phyloP scores from a whole-genome alignment of 2,113 vertebrate species.

The Connochaetes taurinus region DNA sequence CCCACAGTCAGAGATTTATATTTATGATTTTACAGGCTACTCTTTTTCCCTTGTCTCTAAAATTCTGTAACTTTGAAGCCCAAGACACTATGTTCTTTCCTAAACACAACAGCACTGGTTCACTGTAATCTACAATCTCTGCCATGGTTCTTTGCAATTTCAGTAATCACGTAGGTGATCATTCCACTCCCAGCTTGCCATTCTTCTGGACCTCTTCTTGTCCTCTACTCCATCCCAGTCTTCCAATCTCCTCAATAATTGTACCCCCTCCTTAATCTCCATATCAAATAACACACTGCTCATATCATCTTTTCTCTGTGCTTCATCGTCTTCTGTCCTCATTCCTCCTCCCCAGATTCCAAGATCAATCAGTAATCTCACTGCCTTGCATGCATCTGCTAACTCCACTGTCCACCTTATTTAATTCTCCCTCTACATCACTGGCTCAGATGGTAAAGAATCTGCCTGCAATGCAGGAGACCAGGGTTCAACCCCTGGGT shows the following conservation, averaged over 20 bases:
- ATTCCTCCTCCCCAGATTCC: neutral
- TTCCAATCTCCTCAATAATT: neutral
- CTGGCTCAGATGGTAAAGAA: neutral
- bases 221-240: neutral
- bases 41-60: neutral
- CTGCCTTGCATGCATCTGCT: neutral
- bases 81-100: neutral
- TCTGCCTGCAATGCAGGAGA: neutral
- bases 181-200: neutral
- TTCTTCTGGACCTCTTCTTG: neutral
- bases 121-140: neutral
- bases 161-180: neutral
- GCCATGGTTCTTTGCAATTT: neutral
- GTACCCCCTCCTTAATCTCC: neutral
- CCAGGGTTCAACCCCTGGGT: neutral
- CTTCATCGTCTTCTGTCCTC: neutral
- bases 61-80: neutral
- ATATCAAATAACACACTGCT: neutral
- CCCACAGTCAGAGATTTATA: neutral
- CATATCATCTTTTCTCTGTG: neutral
- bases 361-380: neutral
- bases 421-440: neutral
- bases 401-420: neutral
- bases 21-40: neutral
- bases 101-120: neutral